Percentiles rank a stretch among this genome's conserved stretches.
phyloP scores from a whole-genome alignment of 1,140 invertebrate genomes.

The Apis dorsata region DNA sequence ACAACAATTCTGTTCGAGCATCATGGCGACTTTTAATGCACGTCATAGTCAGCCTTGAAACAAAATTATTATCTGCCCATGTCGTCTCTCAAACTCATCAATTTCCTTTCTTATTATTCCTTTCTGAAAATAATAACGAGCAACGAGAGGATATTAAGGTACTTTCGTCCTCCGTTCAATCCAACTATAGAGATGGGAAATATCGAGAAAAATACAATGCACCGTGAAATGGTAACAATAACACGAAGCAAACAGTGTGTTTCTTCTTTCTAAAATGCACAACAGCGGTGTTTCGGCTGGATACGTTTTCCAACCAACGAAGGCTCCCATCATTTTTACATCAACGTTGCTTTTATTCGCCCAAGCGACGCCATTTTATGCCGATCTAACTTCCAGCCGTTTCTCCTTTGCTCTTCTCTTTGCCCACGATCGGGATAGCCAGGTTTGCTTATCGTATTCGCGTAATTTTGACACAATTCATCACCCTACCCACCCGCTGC shows the following conservation, averaged over 20 bases:
- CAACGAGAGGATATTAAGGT: neutral
- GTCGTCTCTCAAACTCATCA: neutral
- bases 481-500: no score
- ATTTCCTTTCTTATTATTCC: neutral
- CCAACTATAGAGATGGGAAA: neutral
- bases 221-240: neutral
- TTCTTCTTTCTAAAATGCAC: neutral
- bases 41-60: no score
- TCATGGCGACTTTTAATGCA: no score
- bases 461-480: conserved; percentile 29
- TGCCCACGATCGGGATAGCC: neutral
- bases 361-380: neutral
- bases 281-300: neutral
- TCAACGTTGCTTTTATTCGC: neutral
- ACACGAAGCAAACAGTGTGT: neutral
- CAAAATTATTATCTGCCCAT: no score
- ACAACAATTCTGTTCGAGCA: no score
- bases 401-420: neutral
- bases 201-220: neutral
- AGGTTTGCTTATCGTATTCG: neutral
- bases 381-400: conserved; percentile 2
- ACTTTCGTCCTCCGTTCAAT: neutral
- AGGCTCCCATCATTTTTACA: neutral
- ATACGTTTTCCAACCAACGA: neutral
- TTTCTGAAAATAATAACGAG: neutral